These are phyloP conservation scores for Dasyornis broadbenti DNA, from an alignment of 2,113 vertebrate species.

Conservation along the genomic window DNA sequence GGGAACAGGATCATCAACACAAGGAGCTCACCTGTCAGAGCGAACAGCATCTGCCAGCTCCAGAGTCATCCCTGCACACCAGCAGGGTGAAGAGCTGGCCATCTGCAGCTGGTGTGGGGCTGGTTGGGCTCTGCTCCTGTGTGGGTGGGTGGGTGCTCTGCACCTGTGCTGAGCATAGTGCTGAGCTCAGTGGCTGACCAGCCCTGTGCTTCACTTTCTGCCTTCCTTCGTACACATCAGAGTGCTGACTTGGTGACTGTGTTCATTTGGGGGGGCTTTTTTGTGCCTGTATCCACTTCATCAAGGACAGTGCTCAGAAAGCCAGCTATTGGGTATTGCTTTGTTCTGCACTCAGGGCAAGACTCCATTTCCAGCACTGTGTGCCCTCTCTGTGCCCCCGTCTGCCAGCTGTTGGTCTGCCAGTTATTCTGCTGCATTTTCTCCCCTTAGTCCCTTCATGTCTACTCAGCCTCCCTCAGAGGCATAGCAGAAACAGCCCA, in stretches of 20 bases:
- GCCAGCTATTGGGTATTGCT: background rate
- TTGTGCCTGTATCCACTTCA: background rate
- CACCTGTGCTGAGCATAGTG: background rate
- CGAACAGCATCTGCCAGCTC: background rate
- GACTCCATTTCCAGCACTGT: accelerated
- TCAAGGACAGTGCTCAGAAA: background rate
- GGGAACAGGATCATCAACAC: background rate
- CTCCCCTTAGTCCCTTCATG: accelerated
- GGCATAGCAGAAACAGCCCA: accelerated
- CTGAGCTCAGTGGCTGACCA: background rate
- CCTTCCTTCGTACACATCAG: background rate
- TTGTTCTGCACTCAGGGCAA: background rate
- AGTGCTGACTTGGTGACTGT: background rate
- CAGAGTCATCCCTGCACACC: background rate
- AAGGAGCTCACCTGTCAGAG: background rate
- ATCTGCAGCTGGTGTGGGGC: accelerated
- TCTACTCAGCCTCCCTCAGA: background rate
- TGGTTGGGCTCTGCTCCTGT: background rate
- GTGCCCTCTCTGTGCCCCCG: accelerated
- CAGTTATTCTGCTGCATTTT: background rate
- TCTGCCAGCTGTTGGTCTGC: accelerated
- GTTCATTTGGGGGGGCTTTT: background rate
- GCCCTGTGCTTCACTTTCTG: background rate
- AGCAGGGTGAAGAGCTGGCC: background rate
- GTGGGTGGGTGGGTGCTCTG: background rate